A percentile compares a stretch with the other conserved stretches of the same genome.
These are phyloP conservation scores for Hypsopygia costalis DNA, from an alignment of 2,888 invertebrate species.

Conservation along the genomic window DNA sequence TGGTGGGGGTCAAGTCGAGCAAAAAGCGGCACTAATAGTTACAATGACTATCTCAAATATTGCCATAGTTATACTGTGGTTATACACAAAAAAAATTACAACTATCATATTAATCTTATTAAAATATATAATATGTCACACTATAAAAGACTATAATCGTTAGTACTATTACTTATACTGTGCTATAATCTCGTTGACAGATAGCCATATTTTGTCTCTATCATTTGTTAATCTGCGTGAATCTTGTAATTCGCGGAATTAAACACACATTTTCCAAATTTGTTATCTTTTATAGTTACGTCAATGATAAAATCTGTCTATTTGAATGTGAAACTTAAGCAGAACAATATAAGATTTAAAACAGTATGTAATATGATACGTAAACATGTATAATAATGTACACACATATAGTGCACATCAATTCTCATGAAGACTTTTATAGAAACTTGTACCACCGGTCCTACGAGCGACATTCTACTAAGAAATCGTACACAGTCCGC, in stretches of 20 bases:
- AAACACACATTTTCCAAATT: background rate
- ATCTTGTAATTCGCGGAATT: background rate
- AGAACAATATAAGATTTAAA: background rate
- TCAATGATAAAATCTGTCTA: background rate
- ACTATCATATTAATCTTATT: too few relatives aligned
- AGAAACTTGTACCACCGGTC: constrained; percentile 47
- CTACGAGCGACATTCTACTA: constrained; percentile 28
- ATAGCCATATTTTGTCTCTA: background rate
- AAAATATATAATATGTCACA: too few relatives aligned
- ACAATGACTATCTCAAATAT: too few relatives aligned
- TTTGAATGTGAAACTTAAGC: background rate
- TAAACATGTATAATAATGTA: constrained; percentile 9
- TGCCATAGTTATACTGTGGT: too few relatives aligned
- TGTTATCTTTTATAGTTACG: background rate
- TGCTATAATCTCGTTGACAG: background rate
- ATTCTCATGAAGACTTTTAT: constrained; percentile 15
- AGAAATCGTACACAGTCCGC: constrained; percentile 21
- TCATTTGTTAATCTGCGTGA: background rate
- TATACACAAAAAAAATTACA: too few relatives aligned
- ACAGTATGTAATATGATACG: constrained; percentile 7
- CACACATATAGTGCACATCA: constrained; percentile 12
- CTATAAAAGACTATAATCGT: too few relatives aligned
- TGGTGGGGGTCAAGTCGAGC: too few relatives aligned
- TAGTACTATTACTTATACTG: too few relatives aligned
- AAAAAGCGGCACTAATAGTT: too few relatives aligned